phyloP scores from a whole-genome alignment of 2,888 invertebrate genomes.

The Meiosimyza decipiens region DNA sequence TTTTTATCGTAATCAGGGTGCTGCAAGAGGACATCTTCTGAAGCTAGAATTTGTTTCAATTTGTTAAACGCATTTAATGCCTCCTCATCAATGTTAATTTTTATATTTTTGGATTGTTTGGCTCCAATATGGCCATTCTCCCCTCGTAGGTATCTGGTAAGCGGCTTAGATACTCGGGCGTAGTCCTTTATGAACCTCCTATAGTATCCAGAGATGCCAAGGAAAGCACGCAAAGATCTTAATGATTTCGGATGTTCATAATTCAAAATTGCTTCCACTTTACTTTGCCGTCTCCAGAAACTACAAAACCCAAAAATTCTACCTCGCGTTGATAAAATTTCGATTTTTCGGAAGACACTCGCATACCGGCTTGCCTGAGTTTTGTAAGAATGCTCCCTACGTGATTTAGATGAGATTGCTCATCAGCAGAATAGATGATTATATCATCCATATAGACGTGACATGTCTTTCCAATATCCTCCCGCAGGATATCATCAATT shows the following conservation, averaged over 20 bases:
- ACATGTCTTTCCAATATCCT: constrained; percentile 35
- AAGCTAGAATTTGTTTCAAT: constrained; percentile 35
- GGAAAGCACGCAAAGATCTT: constrained; percentile 29
- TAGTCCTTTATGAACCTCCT: constrained; percentile 40
- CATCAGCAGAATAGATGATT: constrained; percentile 2
- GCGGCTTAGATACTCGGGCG: constrained; percentile 37
- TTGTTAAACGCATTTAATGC: constrained; percentile 37
- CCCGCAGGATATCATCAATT: constrained; percentile 37
- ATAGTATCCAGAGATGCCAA: constrained; percentile 39
- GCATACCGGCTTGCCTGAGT: constrained; percentile 24
- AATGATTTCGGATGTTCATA: constrained; percentile 35
- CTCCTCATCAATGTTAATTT: constrained; percentile 34
- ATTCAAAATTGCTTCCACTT: constrained; percentile 37
- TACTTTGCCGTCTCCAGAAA: constrained; percentile 35
- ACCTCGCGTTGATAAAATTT: constrained; percentile 32
- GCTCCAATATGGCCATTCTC: constrained; percentile 37
- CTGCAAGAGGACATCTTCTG: constrained; percentile 34
- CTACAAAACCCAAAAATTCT: constrained; percentile 37
- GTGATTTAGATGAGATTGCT: constrained; percentile 16
- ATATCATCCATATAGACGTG: constrained; percentile 36
- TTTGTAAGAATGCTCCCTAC: background rate
- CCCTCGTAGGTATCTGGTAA: constrained; percentile 38
- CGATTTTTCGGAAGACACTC: constrained; percentile 32
- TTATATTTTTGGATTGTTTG: constrained; percentile 36
- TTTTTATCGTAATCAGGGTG: constrained; percentile 34